Evolutionary conservation across 2,888 invertebrate species (phyloP), one percentile per base, ranked within the genome.

Genomic region (Platerodrilus igneus): DNA sequence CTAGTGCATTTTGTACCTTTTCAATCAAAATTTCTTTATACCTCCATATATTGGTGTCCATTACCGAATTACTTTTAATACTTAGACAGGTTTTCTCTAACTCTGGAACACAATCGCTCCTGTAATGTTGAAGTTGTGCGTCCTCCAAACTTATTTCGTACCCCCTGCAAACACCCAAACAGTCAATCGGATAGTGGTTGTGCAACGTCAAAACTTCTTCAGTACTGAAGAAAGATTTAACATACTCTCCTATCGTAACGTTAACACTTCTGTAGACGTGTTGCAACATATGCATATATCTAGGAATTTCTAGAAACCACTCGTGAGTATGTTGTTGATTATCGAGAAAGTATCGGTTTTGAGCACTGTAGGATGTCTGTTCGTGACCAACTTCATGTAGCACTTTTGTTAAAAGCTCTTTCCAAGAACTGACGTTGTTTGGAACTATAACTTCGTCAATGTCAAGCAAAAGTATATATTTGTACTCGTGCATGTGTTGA

Each of bases 221-320:
- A 18, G 92, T 88, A 70, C 91, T 87, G 69, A 92, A 92, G 74
- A 93, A 93, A 67, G 92, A 91, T 70, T 93, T 93, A 50, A 92
- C 86, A 70, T 91, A 92, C 68, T 88, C 88, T 55, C n/a, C n/a
- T n/a, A 91, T 91, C 4, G 92, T 92, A 70, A 88, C 92, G 71
- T 92, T 92, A 62, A 83, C 82, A 51, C 90, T 85, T 37, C 92
- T 78, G 66, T 89, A 87, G 26, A 91, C 90, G 70, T 92, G 91
- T 68, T 90, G 90, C 63, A 92, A 66, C 92, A 93, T 93, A 69
- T 93, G 92, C 85, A 92, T 81, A 66, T 92, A 89, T 28, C 47
- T 80, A 41, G 89, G 89, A 54, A 82, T 79, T 57, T 81, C 81
- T n/a, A n/a, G n/a, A n/a, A n/a, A n/a, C n/a, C n/a, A n/a, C n/a